Base-by-base conservation (phyloP, 2,888 invertebrate species). In the Drosophila hawaiiensis region DNA sequence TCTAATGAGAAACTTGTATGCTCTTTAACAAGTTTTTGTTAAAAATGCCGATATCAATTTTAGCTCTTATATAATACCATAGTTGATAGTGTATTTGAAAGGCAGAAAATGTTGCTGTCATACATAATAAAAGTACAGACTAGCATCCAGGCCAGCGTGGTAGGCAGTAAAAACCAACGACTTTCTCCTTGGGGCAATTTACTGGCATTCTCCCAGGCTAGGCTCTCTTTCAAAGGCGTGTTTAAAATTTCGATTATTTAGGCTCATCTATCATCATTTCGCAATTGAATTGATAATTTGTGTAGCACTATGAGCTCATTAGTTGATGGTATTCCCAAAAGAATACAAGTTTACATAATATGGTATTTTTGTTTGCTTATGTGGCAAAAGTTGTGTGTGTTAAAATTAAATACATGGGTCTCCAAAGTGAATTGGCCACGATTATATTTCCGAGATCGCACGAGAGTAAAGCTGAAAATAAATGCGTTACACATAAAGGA, bases 221-320 rank as follows among this genome's bases (percentile, higher is more conserved):
- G 6, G 37, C 47, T 49, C 59, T 59, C 16, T 16, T 68, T 70
- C 60, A 58, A 58, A 29, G 19, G 14, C 31, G 31, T 29, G 49
- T 41, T 52, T 55, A 29, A 65, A 78, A 63, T 63, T 67, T 63
- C 22, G 50, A 54, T 35, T 78, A 69, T 49, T 59, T 55, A 25
- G 4, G 43, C 59, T 50, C 78, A 68, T 84, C 68, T 67, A 79
- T 79, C 82, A 82, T 79, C 60, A 76, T 84, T 83, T 69, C 31
- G 63, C 31, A 53, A 67, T 63, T 68, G 50, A 69, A 68, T 76
- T 73, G 65, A 71, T 70, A 29, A 54, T 65, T 80, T 67, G 58
- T 64, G 60, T 66, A 75, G 62, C 54, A 39, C 22, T 43, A 47
- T 39, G 47, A 63, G 43, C 63, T 77, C 66, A 79, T 80, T 79